Base-by-base conservation (phyloP, 2,113 vertebrate genomes). In the Pachyramphus minor region DNA sequence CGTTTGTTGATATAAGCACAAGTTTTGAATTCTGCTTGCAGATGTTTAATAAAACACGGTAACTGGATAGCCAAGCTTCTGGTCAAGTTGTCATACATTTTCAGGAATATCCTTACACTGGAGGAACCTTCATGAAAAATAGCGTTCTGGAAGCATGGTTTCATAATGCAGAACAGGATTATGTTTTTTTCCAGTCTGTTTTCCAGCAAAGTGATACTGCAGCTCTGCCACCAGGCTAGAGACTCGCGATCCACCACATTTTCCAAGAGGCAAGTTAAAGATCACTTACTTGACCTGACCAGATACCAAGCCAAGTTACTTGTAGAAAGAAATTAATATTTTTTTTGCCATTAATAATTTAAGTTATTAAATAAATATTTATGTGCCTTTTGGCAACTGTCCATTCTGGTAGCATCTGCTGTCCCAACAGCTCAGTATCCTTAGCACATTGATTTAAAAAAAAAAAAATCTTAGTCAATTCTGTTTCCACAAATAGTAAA, bases 401-500 rank as follows among this genome's bases (percentile, higher is more conserved):
- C 97, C 85, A 82, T 93, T 94, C 95, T 37, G 90, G 88, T 63
- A 83, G 95, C 83, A 63, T 77, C 18, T 87, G 93, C 97, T 84
- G 96, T 95, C 91, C 94, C 66, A 64, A 94, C 66, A 93, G 93
- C 96, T 91, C 89, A 83, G 96, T 92, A 85, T 95, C 94, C 83
- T 95, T 67, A 91, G 97, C 97, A 96, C 94, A 83, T 45, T 50
- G 82, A 95, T 96, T 91, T 49, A n/a, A 76, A 47, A 74, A 45
- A 72, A 66, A 25, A 33, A 28, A 4, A 52, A 55, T 27, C 89
- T 99, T 97, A 99, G 98, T 99, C 99, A 87, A 99, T 99, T 74
- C 99, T 98, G 98, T 99, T 99, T 67, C 99, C 99, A 63, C 99
- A 99, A 96, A 99, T 99, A 35, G 99, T 99, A 98, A 99, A 99